Percentiles rank a stretch among this genome's conserved stretches.
phyloP scores from a whole-genome alignment of 2,888 invertebrate species.

The Apamea monoglypha region DNA sequence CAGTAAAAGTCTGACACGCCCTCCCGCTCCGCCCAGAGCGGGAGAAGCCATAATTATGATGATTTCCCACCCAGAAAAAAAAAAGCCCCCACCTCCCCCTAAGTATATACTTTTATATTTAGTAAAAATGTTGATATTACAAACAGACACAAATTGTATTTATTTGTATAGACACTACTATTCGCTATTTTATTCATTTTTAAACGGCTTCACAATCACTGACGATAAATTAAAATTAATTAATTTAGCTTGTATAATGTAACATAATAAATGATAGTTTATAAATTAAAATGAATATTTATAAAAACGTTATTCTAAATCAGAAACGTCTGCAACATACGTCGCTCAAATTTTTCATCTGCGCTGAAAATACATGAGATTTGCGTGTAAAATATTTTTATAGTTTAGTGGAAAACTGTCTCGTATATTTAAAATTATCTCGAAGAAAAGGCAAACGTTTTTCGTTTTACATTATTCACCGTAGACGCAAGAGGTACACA shows the following conservation, averaged over 20 bases:
- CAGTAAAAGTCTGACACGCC: too few species aligned
- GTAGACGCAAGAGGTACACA: constrained; percentile 12
- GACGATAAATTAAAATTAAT: constrained; percentile 39
- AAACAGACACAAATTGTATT: too few species aligned
- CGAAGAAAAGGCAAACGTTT: constrained; percentile 24
- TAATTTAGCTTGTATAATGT: too few species aligned
- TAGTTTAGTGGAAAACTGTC: constrained; percentile 31
- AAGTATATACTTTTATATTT: too few species aligned
- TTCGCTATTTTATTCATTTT: constrained; percentile 31
- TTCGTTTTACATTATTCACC: constrained; percentile 23
- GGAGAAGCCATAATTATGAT: too few species aligned
- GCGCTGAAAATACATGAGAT: constrained; percentile 27
- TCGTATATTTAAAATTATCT: constrained; percentile 32
- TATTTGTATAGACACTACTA: too few species aligned
- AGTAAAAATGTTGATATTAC: too few species aligned
- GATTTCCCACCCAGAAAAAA: too few species aligned
- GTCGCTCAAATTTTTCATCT: constrained; percentile 29
- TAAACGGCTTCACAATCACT: constrained; percentile 22
- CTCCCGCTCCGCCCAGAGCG: too few species aligned
- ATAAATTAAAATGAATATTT: constrained; percentile 42
- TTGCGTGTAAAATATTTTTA: constrained; percentile 31
- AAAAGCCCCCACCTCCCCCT: too few species aligned
- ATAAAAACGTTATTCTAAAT: constrained; percentile 27
- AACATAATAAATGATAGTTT: too few species aligned
- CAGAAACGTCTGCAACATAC: constrained; percentile 19